phyloP scores from a whole-genome alignment of 2,797 vertebrate species.

The Margarornis squamiger region DNA sequence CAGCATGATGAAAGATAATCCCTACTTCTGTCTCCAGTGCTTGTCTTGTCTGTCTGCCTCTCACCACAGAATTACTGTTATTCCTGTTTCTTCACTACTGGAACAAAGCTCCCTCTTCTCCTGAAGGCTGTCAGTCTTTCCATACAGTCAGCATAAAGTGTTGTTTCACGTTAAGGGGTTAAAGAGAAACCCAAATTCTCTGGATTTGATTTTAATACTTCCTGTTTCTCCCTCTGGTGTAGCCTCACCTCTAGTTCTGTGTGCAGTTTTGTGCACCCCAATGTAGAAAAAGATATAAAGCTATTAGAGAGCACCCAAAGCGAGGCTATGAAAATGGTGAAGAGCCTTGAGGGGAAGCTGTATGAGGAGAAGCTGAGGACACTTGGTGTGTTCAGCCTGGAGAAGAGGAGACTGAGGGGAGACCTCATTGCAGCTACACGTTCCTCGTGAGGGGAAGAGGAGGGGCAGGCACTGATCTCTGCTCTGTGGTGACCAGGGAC shows the following conservation, averaged over 20 bases:
- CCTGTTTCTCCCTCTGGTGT: not conserved
- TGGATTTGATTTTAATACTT: not conserved
- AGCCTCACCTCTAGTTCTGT: not conserved
- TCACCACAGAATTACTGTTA: not conserved
- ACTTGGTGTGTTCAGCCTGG: not conserved
- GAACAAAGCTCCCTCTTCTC: not conserved
- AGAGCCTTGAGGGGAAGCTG: not conserved
- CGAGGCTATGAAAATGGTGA: not conserved
- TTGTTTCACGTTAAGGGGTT: not conserved
- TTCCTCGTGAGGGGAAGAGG: not conserved
- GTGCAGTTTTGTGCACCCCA: not conserved
- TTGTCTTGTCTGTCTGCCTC: not conserved
- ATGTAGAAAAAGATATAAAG: not conserved
- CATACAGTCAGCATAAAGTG: not conserved
- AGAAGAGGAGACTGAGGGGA: not conserved
- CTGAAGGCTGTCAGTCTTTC: not conserved
- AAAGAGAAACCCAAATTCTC: not conserved
- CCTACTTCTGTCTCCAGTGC: not conserved
- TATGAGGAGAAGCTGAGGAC: not conserved
- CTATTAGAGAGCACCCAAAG: not conserved
- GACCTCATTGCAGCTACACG: not conserved
- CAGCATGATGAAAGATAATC: not conserved
- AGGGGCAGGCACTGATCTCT: not conserved
- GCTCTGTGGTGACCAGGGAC: not conserved
- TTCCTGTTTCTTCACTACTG: not conserved